These are phyloP conservation scores for Cheumatopsyche charites DNA, from an alignment of 1,140 invertebrate genomes.

Conservation along the genomic window DNA sequence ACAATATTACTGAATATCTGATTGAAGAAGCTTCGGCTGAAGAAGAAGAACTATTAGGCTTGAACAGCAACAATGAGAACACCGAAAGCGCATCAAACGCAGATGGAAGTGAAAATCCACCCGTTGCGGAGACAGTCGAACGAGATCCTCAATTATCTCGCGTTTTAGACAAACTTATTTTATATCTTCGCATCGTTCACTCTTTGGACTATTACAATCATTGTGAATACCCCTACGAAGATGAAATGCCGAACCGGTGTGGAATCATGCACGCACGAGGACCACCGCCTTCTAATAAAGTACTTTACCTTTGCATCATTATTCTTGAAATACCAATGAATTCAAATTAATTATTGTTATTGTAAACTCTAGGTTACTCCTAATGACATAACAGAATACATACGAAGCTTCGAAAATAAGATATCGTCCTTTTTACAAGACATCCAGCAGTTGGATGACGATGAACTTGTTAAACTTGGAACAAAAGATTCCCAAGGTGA, in stretches of 20 bases:
- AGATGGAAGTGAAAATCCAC: constrained; percentile 53
- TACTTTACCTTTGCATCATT: constrained; percentile 52
- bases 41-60: constrained; percentile 93
- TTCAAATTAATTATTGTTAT: constrained; percentile 23
- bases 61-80: constrained; percentile 64
- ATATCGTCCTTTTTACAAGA: constrained; percentile 85
- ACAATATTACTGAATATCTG: constrained; percentile 97
- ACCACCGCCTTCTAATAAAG: constrained; percentile 78
- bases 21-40: constrained; percentile 98
- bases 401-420: constrained; percentile 82
- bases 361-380: constrained; percentile 58
- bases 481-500: constrained; percentile 87
- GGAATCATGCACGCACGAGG: constrained; percentile 97
- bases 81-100: constrained; percentile 64
- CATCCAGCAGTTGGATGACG: constrained; percentile 71
- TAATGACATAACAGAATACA: constrained; percentile 78
- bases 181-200: constrained; percentile 96
- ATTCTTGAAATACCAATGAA: constrained; percentile 16
- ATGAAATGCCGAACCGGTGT: constrained; percentile 99
- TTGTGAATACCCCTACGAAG: constrained; percentile 98
- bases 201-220: constrained; percentile 99
- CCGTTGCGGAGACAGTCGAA: constrained; percentile 68
- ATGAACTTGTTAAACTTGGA: constrained; percentile 86
- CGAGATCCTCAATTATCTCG: constrained; percentile 77
- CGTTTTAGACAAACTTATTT: constrained; percentile 78